Percentiles rank a stretch among this genome's conserved stretches.
Conservation (phyloP, 1,140 invertebrate genomes). For the Bombus pyrosoma region DNA sequence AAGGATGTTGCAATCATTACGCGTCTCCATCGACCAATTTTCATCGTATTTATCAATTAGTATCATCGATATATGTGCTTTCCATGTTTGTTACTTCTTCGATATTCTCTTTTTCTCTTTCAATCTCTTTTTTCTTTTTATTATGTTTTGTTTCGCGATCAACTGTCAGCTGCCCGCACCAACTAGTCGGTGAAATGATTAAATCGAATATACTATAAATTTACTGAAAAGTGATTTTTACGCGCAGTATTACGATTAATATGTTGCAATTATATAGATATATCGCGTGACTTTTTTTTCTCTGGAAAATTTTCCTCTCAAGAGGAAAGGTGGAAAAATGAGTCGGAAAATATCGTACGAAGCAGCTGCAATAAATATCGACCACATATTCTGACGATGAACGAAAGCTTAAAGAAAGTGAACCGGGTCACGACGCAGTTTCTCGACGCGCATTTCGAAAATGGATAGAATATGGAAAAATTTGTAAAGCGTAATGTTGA, state of each 20-base stretch:
- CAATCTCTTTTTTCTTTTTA: too few relatives aligned
- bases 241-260: background rate
- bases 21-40: background rate
- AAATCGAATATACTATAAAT: conserved; percentile 6
- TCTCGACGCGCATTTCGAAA: conserved; percentile 22
- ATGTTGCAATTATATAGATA: too few relatives aligned
- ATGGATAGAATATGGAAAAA: background rate
- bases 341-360: conserved; percentile 1
- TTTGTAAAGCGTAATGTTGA: background rate
- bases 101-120: background rate
- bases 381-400: conserved; percentile 41
- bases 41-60: background rate
- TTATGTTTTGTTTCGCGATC: background rate
- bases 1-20: background rate
- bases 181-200: background rate
- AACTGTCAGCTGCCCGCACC: too few relatives aligned
- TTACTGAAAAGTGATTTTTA: background rate
- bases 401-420: conserved; percentile 56
- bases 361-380: conserved; percentile 54
- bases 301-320: background rate
- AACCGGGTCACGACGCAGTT: conserved; percentile 62
- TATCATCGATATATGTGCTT: background rate
- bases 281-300: background rate
- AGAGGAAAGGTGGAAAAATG: background rate
- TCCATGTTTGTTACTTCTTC: background rate